A percentile compares a stretch with the other conserved stretches of the same genome.
Evolutionary conservation across 2,888 invertebrate genomes (phyloP).

Genomic region (Drosophila affinis): DNA sequence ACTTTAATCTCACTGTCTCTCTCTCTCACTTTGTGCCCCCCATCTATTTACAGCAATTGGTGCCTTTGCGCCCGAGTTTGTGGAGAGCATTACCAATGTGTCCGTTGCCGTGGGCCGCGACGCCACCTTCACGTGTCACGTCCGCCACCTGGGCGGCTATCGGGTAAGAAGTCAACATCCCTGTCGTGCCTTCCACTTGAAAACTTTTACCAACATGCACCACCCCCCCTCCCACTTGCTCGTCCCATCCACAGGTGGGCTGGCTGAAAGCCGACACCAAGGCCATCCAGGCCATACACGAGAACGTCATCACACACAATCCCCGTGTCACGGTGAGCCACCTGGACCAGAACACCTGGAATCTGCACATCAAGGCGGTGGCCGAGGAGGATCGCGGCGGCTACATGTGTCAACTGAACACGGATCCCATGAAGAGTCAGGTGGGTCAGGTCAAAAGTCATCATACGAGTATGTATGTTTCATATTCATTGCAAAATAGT

Average conservation of each 20-base stretch:
- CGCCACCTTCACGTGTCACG: conserved; percentile 93
- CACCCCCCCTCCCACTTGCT: neutral
- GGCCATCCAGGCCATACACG: conserved; percentile 96
- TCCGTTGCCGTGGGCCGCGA: conserved; percentile 93
- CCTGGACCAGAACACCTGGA: conserved; percentile 94
- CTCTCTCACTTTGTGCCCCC: conserved; percentile 1
- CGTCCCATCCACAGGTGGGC: conserved; percentile 88
- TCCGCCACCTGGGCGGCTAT: conserved; percentile 94
- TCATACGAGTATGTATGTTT: no score
- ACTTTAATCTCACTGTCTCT: conserved; percentile 58
- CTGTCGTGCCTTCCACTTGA: neutral
- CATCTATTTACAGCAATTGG: conserved; percentile 86
- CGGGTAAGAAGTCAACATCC: conserved; percentile 88
- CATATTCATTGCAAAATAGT: no score
- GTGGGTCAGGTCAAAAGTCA: conserved; percentile 84
- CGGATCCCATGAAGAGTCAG: conserved; percentile 97
- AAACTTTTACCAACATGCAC: neutral
- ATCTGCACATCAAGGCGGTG: conserved; percentile 93
- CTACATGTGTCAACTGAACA: conserved; percentile 98
- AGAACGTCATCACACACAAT: conserved; percentile 96
- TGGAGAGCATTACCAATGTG: conserved; percentile 91
- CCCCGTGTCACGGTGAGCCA: conserved; percentile 93
- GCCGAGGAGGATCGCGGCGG: conserved; percentile 94
- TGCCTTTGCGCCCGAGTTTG: conserved; percentile 92
- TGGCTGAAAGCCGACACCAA: conserved; percentile 97